Conservation (phyloP, 1,140 invertebrate species). For the Tenebrio molitor region DNA sequence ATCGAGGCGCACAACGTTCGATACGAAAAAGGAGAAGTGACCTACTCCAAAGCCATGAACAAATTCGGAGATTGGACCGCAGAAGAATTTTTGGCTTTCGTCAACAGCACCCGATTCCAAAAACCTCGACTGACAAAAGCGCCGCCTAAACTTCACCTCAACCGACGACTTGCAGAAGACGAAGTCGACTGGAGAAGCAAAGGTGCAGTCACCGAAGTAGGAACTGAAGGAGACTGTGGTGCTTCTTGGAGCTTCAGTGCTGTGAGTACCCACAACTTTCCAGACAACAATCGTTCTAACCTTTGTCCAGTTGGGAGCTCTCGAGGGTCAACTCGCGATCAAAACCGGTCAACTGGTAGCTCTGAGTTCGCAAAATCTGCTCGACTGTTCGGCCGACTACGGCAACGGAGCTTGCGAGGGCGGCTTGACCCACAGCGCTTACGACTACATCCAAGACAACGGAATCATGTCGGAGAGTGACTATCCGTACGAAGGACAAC, state of each 20-base stretch:
- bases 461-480: slow-evolving; percentile 40
- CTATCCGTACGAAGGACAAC: slow-evolving; percentile 44
- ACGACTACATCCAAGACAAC: slow-evolving; percentile 68
- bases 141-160: neutral
- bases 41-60: slow-evolving; percentile 46
- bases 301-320: slow-evolving; percentile 1
- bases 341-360: slow-evolving; percentile 61
- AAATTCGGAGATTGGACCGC: slow-evolving; percentile 44
- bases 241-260: slow-evolving; percentile 93
- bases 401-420: slow-evolving; percentile 44
- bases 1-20: slow-evolving; percentile 50
- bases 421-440: slow-evolving; percentile 39
- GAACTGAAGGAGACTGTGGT: slow-evolving; percentile 93
- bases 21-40: slow-evolving; percentile 42
- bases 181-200: slow-evolving; percentile 85
- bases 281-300: slow-evolving; percentile 10
- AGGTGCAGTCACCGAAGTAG: slow-evolving; percentile 89
- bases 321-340: slow-evolving; percentile 42
- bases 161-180: neutral
- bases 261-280: slow-evolving; percentile 68
- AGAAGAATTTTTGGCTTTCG: slow-evolving; percentile 44
- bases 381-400: slow-evolving; percentile 61
- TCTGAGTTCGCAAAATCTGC: slow-evolving; percentile 74
- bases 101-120: neutral
- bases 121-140: neutral